Conservation (phyloP, 1,140 invertebrate species). For the Drosophila erecta region DNA sequence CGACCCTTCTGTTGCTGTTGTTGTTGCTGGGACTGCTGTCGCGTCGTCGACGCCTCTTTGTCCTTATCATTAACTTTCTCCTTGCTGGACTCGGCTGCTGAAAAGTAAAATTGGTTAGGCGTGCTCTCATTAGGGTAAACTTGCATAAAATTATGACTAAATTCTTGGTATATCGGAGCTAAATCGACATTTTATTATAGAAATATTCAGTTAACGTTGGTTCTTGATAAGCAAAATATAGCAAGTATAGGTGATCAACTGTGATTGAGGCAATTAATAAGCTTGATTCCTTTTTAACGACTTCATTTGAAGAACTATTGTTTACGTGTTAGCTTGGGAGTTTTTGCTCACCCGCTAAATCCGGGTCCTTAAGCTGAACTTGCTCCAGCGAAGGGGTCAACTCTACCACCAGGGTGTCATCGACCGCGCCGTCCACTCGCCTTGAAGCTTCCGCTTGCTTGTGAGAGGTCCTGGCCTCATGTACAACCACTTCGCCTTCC, state of each 20-base stretch:
- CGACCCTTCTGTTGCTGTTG: slow-evolving; percentile 22
- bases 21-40: slow-evolving; percentile 17
- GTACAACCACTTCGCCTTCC: slow-evolving; percentile 32
- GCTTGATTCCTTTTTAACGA: no score
- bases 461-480: slow-evolving; percentile 22
- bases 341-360: neutral
- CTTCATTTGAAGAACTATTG: neutral
- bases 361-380: slow-evolving; percentile 29
- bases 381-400: slow-evolving; percentile 35
- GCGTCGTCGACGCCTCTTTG: slow-evolving; percentile 9
- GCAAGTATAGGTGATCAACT: no score
- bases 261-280: no score
- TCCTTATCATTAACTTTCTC: neutral
- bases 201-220: no score
- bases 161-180: no score
- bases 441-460: slow-evolving; percentile 4
- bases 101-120: neutral
- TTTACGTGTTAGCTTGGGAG: neutral
- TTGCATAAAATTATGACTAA: neutral
- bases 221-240: no score
- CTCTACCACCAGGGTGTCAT: slow-evolving; percentile 42
- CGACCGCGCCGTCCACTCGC: neutral
- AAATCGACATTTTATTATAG: no score
- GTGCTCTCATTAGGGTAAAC: no score
- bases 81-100: slow-evolving; percentile 2